Percentiles rank a stretch among this genome's conserved stretches.
Evolutionary conservation across 2,797 vertebrate genomes (phyloP).

Genomic region (Pogoniulus pusillus): DNA sequence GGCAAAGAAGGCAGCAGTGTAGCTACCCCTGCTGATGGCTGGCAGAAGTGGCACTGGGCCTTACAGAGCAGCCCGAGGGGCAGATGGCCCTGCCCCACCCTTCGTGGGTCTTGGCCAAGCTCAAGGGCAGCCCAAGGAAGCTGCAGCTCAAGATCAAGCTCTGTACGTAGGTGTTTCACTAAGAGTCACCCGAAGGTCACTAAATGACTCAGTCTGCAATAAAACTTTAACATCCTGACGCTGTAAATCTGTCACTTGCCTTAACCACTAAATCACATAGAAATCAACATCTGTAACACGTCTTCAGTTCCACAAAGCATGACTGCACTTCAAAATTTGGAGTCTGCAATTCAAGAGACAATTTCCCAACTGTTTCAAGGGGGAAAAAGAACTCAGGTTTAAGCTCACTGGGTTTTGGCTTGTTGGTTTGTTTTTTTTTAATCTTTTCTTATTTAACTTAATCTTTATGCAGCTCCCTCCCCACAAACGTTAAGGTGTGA

Average conservation of each 20-base stretch:
- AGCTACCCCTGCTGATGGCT: slow-evolving; percentile 25
- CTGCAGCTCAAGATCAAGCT: neutral
- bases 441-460: neutral
- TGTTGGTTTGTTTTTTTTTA: neutral
- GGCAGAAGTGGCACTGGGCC: rapidly evolving
- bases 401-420: neutral
- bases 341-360: neutral
- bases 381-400: neutral
- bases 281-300: neutral
- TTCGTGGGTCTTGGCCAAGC: neutral
- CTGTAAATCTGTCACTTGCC: neutral
- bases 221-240: neutral
- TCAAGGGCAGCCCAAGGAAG: neutral
- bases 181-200: neutral
- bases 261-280: neutral
- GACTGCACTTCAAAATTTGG: neutral
- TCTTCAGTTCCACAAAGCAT: neutral
- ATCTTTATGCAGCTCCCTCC: neutral
- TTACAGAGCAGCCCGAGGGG: neutral
- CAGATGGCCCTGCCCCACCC: neutral
- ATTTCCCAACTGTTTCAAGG: neutral
- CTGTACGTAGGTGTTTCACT: neutral
- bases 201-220: neutral
- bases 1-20: neutral
- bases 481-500: neutral